These are phyloP conservation scores for Cactoblastis cactorum DNA, from an alignment of 2,888 invertebrate genomes.

Conservation along the genomic window DNA sequence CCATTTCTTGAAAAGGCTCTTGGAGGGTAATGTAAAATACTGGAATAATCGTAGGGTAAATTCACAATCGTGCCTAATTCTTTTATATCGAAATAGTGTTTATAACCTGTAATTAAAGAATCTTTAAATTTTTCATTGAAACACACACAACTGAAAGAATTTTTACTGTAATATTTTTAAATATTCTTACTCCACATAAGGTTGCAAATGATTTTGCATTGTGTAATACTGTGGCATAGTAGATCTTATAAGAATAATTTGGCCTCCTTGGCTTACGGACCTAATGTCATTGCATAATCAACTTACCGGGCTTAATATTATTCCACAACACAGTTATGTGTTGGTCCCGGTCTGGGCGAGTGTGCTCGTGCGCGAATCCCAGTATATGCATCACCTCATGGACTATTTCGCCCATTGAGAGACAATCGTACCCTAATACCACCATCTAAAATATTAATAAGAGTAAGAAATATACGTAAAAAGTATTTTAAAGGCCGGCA, in stretches of 20 bases:
- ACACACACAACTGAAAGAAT: too few relatives aligned
- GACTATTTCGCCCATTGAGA: constrained; percentile 84
- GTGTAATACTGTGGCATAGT: too few relatives aligned
- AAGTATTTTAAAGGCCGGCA: too few relatives aligned
- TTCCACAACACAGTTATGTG: constrained; percentile 82
- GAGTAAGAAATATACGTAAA: too few relatives aligned
- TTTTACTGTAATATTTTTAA: too few relatives aligned
- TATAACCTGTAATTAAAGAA: constrained; percentile 66
- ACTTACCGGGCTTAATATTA: constrained; percentile 83
- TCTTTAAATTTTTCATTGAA: not conserved
- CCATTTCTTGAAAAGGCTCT: constrained; percentile 87
- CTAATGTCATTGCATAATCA: not conserved
- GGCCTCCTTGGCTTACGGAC: too few relatives aligned
- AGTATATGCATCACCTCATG: constrained; percentile 90
- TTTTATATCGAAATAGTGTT: constrained; percentile 81
- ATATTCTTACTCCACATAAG: too few relatives aligned
- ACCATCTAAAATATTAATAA: constrained; percentile 44
- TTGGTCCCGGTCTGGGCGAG: constrained; percentile 84
- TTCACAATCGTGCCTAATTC: constrained; percentile 30
- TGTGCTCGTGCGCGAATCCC: constrained; percentile 90
- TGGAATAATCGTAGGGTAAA: constrained; percentile 84
- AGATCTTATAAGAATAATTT: too few relatives aligned
- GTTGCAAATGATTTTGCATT: too few relatives aligned
- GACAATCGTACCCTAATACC: constrained; percentile 66
- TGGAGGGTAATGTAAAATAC: constrained; percentile 88